These are phyloP conservation scores for Pangasianodon hypophthalmus DNA, from an alignment of 2,113 vertebrate species.

Conservation along the genomic window DNA sequence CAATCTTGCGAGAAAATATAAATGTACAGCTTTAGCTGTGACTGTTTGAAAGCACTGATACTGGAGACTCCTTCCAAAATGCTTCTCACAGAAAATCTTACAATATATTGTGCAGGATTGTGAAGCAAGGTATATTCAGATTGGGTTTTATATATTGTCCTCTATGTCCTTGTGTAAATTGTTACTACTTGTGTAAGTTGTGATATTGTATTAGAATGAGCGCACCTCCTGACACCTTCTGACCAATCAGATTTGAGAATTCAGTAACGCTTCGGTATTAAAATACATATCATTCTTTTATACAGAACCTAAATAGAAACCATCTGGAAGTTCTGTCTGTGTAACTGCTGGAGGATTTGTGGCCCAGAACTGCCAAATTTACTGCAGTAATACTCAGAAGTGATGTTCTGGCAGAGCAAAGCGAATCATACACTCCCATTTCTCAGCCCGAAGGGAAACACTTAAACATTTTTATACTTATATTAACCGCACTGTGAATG, in stretches of 20 bases:
- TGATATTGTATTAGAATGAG: background rate
- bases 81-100: background rate
- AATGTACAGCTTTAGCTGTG: background rate
- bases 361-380: constrained; percentile 11
- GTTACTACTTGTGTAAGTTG: background rate
- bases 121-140: too few relatives aligned
- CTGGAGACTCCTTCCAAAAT: background rate
- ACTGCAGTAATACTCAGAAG: background rate
- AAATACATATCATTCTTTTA: background rate
- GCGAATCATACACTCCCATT: constrained; percentile 1
- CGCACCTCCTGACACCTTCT: background rate
- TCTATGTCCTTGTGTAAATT: background rate
- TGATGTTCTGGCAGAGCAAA: background rate
- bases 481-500: background rate
- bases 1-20: background rate
- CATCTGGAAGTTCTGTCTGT: background rate
- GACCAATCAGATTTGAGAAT: background rate
- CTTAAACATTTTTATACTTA: background rate
- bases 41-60: background rate
- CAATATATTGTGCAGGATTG: background rate
- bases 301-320: background rate
- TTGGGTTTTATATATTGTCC: too few relatives aligned
- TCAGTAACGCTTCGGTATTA: background rate
- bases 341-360: background rate
- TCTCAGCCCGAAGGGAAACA: background rate